phyloP scores from a whole-genome alignment of 2,113 vertebrate genomes.

The Anoplopoma fimbria region DNA sequence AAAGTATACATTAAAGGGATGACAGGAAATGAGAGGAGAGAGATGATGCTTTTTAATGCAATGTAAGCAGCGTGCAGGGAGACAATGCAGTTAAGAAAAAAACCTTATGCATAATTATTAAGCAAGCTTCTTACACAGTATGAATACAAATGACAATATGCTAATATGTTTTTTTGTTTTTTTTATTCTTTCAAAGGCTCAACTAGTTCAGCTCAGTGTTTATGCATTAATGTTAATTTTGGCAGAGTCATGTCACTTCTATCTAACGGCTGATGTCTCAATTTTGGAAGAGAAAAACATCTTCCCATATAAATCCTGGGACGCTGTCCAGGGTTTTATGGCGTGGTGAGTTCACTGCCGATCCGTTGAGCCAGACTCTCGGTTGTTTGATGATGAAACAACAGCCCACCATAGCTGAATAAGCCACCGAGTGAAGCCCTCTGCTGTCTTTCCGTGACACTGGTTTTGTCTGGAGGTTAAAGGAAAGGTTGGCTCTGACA shows the following conservation, averaged over 20 bases:
- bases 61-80: not conserved
- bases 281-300: conserved; percentile 32
- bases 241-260: not conserved
- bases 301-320: conserved; percentile 36
- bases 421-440: conserved; percentile 18
- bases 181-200: conserved; percentile 1
- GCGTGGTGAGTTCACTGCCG: conserved; percentile 34
- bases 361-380: conserved; percentile 11
- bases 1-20: not conserved
- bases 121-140: not conserved
- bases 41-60: not conserved
- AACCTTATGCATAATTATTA: not conserved
- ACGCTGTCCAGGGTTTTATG: conserved; percentile 40
- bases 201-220: conserved; percentile 7
- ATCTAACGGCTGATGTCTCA: conserved; percentile 32
- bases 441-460: conserved; percentile 37
- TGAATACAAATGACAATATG: not conserved
- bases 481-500: conserved; percentile 39
- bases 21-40: not conserved
- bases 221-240: conserved; percentile 7
- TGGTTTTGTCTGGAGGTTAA: conserved; percentile 37
- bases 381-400: conserved; percentile 50
- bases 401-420: conserved; percentile 43
- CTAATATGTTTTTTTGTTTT: no score
- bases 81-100: not conserved